Percentiles rank a stretch among this genome's conserved stretches.
Conservation (phyloP, 2,113 vertebrate species). For the Platysteira castanea region DNA sequence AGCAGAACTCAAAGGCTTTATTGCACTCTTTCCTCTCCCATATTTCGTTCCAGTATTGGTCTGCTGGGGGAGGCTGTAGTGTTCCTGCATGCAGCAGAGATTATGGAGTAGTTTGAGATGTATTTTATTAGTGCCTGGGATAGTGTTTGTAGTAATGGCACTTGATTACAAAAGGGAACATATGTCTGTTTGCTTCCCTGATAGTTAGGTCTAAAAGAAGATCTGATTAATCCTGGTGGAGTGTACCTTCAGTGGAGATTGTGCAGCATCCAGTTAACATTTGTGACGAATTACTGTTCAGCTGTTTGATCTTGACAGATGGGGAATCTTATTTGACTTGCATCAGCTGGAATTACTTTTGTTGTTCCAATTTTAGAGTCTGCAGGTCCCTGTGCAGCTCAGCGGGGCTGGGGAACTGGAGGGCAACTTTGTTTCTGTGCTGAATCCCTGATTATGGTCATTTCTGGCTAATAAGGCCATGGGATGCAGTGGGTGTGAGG, state of each 20-base stretch:
- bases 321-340: slow-evolving; percentile 2
- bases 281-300: not conserved
- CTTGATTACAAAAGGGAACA: slow-evolving; percentile 21
- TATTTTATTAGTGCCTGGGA: not conserved
- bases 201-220: not conserved
- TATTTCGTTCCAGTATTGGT: not conserved
- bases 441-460: not conserved
- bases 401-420: not conserved
- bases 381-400: not conserved
- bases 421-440: not conserved
- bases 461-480: not conserved
- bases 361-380: not conserved
- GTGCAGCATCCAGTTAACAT: not conserved
- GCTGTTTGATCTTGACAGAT: slow-evolving; percentile 37
- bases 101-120: not conserved
- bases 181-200: slow-evolving; percentile 19
- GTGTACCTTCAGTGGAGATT: not conserved
- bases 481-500: not conserved
- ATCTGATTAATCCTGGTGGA: slow-evolving; percentile 36
- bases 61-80: not conserved
- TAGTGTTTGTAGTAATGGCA: not conserved
- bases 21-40: not conserved
- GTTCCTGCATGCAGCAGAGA: not conserved
- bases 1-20: not conserved
- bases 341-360: slow-evolving; percentile 42